Percentiles rank a stretch among this genome's conserved stretches.
Evolutionary conservation across 2,888 invertebrate species (phyloP).

Genomic region (Caenorhabditis panamensis): DNA sequence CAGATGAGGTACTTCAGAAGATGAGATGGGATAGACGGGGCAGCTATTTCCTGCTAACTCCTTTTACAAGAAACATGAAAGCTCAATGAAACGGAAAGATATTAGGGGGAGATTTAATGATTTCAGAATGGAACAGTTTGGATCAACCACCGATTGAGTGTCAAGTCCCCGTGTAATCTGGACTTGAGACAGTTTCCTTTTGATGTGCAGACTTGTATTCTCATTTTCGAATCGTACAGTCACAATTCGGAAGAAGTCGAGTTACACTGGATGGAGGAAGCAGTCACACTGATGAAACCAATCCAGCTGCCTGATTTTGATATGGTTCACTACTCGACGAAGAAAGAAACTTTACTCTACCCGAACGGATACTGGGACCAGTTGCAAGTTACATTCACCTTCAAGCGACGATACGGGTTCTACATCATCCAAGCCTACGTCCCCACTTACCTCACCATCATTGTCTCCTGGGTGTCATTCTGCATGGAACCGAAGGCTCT

Average conservation of each 20-base stretch:
- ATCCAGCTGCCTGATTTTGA: constrained; percentile 81
- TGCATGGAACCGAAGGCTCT: constrained; percentile 81
- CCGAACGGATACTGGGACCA: constrained; percentile 79
- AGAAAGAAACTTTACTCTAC: constrained; percentile 73
- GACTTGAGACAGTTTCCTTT: constrained; percentile 80
- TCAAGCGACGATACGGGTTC: constrained; percentile 81
- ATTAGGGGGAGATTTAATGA: constrained; percentile 10
- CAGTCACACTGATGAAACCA: constrained; percentile 80
- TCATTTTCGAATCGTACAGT: constrained; percentile 80
- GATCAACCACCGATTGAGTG: constrained; percentile 80
- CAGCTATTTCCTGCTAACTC: not conserved
- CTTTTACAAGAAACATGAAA: constrained; percentile 13
- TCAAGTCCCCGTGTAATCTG: constrained; percentile 80
- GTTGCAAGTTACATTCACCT: constrained; percentile 78
- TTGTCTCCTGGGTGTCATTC: constrained; percentile 81
- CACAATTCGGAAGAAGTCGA: constrained; percentile 81
- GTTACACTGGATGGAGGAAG: constrained; percentile 80
- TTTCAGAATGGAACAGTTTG: constrained; percentile 80
- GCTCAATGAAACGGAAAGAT: not conserved
- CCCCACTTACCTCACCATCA: constrained; percentile 80
- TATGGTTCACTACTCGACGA: constrained; percentile 77
- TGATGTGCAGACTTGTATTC: constrained; percentile 74
- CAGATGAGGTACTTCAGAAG: constrained; percentile 39
- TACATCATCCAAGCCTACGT: constrained; percentile 81
- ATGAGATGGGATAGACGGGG: constrained; percentile 21